These are phyloP conservation scores for Mormyrus hasselquistii DNA, from an alignment of 2,797 vertebrate species.

Conservation along the genomic window DNA sequence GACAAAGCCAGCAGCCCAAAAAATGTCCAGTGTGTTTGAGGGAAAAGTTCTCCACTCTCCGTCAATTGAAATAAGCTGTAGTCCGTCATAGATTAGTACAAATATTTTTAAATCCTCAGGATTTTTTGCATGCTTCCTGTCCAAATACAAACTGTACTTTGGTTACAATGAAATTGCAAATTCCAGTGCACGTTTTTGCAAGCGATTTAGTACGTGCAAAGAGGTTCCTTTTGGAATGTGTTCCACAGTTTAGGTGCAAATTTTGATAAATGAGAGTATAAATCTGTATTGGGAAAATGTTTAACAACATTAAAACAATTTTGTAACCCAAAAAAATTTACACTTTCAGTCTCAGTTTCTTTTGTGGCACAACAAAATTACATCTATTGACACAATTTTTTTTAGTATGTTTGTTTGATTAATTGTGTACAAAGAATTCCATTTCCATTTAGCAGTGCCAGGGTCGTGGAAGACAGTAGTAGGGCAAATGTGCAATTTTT, in stretches of 20 bases:
- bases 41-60: background rate
- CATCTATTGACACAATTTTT: constrained; percentile 46
- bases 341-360: constrained; percentile 49
- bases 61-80: background rate
- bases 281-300: background rate
- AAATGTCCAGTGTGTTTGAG: background rate
- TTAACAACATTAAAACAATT: constrained; percentile 20
- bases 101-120: background rate
- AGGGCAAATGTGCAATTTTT: constrained; percentile 52
- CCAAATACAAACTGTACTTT: background rate
- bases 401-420: constrained; percentile 44
- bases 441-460: constrained; percentile 47
- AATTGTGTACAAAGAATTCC: constrained; percentile 55
- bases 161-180: background rate
- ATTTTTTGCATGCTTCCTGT: background rate
- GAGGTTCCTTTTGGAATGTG: background rate
- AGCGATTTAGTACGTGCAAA: background rate
- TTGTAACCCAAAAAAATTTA: constrained; percentile 52
- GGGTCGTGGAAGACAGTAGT: constrained; percentile 61
- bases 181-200: background rate
- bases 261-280: background rate
- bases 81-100: background rate
- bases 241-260: background rate
- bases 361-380: constrained; percentile 51
- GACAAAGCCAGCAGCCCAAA: constrained; percentile 11